A percentile compares a stretch with the other conserved stretches of the same genome.
Evolutionary conservation across 2,797 vertebrate genomes (phyloP).

Genomic region (Bradypodion ventrale): DNA sequence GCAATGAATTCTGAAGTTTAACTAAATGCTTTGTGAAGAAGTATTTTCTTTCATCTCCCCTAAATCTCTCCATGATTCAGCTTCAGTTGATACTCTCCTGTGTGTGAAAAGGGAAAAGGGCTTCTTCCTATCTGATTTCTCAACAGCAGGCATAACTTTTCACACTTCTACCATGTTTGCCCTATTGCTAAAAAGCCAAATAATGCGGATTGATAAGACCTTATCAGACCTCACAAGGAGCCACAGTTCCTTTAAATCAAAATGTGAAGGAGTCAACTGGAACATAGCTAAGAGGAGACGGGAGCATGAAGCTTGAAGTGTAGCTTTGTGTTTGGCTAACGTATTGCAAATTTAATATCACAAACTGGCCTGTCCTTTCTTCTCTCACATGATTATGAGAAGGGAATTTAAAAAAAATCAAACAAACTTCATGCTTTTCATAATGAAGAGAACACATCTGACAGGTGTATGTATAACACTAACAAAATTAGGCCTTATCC

Average conservation of each 20-base stretch:
- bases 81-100: too few relatives aligned
- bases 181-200: too few relatives aligned
- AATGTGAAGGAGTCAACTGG: background rate
- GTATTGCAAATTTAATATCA: conserved; percentile 36
- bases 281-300: background rate
- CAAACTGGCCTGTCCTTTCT: conserved; percentile 18
- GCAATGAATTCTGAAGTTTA: too few relatives aligned
- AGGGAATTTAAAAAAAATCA: conserved; percentile 41
- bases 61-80: too few relatives aligned
- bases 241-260: background rate
- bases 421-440: background rate
- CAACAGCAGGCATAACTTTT: too few relatives aligned
- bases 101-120: too few relatives aligned
- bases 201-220: background rate
- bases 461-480: background rate
- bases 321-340: background rate
- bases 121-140: too few relatives aligned
- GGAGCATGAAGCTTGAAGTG: background rate
- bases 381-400: conserved; percentile 34
- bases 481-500: background rate
- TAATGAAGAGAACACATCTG: background rate
- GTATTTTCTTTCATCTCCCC: too few relatives aligned
- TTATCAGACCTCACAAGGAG: background rate
- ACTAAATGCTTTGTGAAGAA: too few relatives aligned
- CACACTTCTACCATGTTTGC: too few relatives aligned